phyloP scores from a whole-genome alignment of 1,140 invertebrate genomes.

The Schlechtendalia chinensis region DNA sequence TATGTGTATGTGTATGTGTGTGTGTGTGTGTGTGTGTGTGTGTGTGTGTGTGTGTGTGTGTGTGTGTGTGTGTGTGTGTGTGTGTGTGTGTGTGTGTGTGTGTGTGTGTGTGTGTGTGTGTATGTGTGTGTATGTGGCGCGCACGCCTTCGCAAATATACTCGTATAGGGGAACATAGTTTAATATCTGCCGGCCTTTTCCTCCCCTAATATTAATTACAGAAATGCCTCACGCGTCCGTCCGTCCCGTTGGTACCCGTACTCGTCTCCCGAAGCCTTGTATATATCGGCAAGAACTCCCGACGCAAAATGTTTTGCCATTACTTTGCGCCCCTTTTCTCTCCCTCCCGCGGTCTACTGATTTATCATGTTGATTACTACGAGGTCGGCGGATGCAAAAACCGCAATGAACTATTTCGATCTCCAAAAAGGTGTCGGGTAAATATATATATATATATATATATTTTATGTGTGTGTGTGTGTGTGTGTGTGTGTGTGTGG shows the following conservation, averaged over 20 bases:
- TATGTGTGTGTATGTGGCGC: too few relatives aligned
- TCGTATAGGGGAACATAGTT: conserved; percentile 14
- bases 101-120: too few relatives aligned
- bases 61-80: not conserved
- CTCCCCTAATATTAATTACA: conserved; percentile 41
- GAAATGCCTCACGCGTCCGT: conserved; percentile 7
- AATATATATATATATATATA: too few relatives aligned
- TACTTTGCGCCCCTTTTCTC: conserved; percentile 1
- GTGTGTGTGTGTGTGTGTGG: too few relatives aligned
- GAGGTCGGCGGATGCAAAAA: conserved; percentile 32
- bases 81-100: too few relatives aligned
- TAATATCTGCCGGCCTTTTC: conserved; percentile 39
- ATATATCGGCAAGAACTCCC: conserved; percentile 33
- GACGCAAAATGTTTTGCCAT: conserved; percentile 44
- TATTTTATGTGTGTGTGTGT: too few relatives aligned
- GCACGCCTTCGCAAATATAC: too few relatives aligned
- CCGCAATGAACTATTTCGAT: conserved; percentile 41
- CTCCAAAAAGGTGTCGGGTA: conserved; percentile 29
- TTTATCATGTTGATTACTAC: conserved; percentile 45
- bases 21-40: too few relatives aligned
- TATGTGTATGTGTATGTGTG: too few relatives aligned
- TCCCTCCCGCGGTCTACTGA: conserved; percentile 13
- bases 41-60: not conserved
- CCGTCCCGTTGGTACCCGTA: not conserved
- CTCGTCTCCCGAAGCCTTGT: not conserved